phyloP scores from a whole-genome alignment of 2,113 vertebrate genomes.

The Lucifuga dentata region DNA sequence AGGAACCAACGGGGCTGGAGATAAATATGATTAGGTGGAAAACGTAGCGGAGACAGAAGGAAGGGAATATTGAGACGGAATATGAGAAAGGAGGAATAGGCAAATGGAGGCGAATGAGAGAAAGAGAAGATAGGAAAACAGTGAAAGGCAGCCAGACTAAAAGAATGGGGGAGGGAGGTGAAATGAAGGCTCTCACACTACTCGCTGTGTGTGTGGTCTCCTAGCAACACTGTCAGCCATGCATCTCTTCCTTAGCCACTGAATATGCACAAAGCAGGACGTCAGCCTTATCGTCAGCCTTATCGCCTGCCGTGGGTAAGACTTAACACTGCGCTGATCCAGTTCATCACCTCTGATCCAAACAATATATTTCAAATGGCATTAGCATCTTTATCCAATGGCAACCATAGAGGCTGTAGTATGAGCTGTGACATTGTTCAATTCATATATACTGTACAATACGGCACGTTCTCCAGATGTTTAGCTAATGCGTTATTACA shows the following conservation, averaged over 20 bases:
- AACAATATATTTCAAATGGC: slow-evolving; percentile 11
- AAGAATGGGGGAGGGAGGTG: slow-evolving; percentile 80
- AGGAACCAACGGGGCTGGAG: slow-evolving; percentile 42
- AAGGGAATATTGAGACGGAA: slow-evolving; percentile 23
- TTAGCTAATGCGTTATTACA: too few relatives aligned
- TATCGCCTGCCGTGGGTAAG: slow-evolving; percentile 44
- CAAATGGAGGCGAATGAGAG: slow-evolving; percentile 64
- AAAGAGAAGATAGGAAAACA: slow-evolving; percentile 56
- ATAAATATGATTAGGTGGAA: slow-evolving; percentile 49
- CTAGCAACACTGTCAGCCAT: slow-evolving; percentile 85
- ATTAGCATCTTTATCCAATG: slow-evolving; percentile 32
- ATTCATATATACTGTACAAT: neutral
- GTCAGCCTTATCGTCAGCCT: slow-evolving; percentile 62
- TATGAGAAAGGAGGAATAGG: slow-evolving; percentile 34
- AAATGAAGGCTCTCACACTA: slow-evolving; percentile 81
- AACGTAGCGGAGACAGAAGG: slow-evolving; percentile 14
- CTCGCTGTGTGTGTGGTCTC: slow-evolving; percentile 85
- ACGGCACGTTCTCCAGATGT: neutral
- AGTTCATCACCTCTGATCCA: slow-evolving; percentile 22
- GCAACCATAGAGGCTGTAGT: neutral
- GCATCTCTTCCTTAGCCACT: slow-evolving; percentile 74
- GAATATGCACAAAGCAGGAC: slow-evolving; percentile 76
- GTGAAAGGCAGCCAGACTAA: slow-evolving; percentile 68
- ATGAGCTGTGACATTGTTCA: neutral
- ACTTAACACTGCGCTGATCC: slow-evolving; percentile 34